A percentile compares a stretch with the other conserved stretches of the same genome.
Evolutionary conservation across 2,888 invertebrate genomes (phyloP).

Genomic region (Maniola hyperantus): DNA sequence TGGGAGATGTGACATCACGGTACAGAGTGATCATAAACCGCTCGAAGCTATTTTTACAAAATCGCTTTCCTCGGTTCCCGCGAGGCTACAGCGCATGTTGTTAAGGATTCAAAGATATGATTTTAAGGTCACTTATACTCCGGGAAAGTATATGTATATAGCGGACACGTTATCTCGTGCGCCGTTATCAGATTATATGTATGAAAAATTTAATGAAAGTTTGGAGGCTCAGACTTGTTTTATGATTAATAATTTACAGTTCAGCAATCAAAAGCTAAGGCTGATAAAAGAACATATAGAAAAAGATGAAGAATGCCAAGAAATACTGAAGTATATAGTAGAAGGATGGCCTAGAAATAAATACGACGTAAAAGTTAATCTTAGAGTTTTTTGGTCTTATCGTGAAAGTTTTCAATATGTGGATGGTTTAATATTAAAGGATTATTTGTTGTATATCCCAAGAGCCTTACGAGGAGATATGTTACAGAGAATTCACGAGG

Average conservation of each 20-base stretch:
- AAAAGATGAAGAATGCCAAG: conserved; percentile 31
- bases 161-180: conserved; percentile 44
- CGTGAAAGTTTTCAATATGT: conserved; percentile 35
- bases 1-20: background rate
- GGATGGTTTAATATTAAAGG: conserved; percentile 42
- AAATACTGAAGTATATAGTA: conserved; percentile 34
- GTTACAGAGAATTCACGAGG: conserved; percentile 44
- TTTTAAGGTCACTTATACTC: conserved; percentile 40
- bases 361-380: conserved; percentile 20
- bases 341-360: conserved; percentile 44
- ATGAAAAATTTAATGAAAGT: conserved; percentile 31
- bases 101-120: conserved; percentile 42
- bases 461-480: conserved; percentile 36
- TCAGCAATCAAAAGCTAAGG: conserved; percentile 33
- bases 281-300: conserved; percentile 30
- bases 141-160: conserved; percentile 46
- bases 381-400: conserved; percentile 30
- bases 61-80: conserved; percentile 38
- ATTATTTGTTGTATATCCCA: conserved; percentile 43
- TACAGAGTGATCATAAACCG: conserved; percentile 47
- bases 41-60: conserved; percentile 45
- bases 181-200: conserved; percentile 33
- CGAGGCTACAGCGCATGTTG: conserved; percentile 45
- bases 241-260: conserved; percentile 34
- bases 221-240: conserved; percentile 36